Evolutionary conservation across 92 coral and sea anemone genomes (phyloP), one percentile per base, ranked within the genome.

Genomic region (Phymanthus crucifer): DNA sequence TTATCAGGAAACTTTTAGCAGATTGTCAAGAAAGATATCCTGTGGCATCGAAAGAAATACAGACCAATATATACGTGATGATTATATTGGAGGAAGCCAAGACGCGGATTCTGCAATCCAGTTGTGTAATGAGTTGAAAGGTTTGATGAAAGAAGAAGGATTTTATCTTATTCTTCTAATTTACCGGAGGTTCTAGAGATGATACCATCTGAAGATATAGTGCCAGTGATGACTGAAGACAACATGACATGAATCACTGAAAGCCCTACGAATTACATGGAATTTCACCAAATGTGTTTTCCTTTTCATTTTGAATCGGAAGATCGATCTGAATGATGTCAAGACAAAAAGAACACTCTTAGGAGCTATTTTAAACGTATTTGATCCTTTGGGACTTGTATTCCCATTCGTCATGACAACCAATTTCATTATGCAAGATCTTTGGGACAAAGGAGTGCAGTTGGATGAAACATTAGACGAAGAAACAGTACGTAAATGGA

Each of bases 361-460:
- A 10, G 82, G 87, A 27, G 78, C 72, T n/a, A 83, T 88, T 33
- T 88, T 87, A 58, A 74, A 70, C 57, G 36, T 88, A 37, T 88
- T 74, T 70, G 89, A 84, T 78, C 91, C 91, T 3, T 77, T 74
- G 19, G 88, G 85, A 75, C 70, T 85, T 40, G 24, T 89, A 47
- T 69, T 85, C 10, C 89, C 84, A 14, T 6, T 85, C 72, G 75
- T 84, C 17, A 58, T 89, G 5, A 12, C 78, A 82, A 85, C 93
- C 0, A 85, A 82, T 65, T 65, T 89, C 29, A 80, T 84, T 1
- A 82, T 89, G 40, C 78, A 48, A 52, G 66, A 73, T 46, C n/a
- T 73, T 21, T 73, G 78, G 78, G 78, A 32, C 14, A 50, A 46
- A 8, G 66, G 78, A 73, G n/a, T 73, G 16, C 36, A 40, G 13